Evolutionary conservation across 2,888 invertebrate species (phyloP).

Genomic region (Adineta ricciae): DNA sequence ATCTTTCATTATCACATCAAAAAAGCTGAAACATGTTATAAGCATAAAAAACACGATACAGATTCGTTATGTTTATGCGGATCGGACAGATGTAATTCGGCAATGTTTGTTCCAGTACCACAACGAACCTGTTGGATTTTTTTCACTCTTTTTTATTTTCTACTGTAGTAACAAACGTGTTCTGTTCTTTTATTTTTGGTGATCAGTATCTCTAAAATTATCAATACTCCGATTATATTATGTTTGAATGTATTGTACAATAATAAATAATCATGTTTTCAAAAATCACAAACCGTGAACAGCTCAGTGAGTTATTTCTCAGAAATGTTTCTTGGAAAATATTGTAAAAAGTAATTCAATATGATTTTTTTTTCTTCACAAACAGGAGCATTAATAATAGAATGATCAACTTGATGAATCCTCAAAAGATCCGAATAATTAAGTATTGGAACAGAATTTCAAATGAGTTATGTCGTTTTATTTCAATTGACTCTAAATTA

Average conservation of each 20-base stretch:
- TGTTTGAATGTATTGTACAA: background rate
- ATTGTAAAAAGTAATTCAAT: too few relatives aligned
- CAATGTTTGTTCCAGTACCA: background rate
- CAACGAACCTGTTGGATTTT: background rate
- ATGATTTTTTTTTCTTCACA: too few relatives aligned
- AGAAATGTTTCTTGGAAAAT: too few relatives aligned
- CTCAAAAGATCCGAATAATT: background rate
- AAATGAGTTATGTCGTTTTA: too few relatives aligned
- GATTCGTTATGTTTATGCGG: background rate
- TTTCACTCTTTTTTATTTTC: background rate
- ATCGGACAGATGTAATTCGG: conserved; percentile 2
- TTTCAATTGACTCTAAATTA: too few relatives aligned
- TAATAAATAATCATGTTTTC: background rate
- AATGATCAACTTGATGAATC: too few relatives aligned
- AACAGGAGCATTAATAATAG: too few relatives aligned
- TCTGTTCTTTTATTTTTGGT: background rate
- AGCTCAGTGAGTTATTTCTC: too few relatives aligned
- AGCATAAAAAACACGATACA: background rate
- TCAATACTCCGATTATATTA: background rate
- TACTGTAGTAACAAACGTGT: background rate
- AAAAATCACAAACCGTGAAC: too few relatives aligned
- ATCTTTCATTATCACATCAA: conserved; percentile 9
- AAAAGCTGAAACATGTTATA: conserved; percentile 21
- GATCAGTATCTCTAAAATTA: background rate
- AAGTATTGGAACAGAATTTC: too few relatives aligned